Percentiles rank a stretch among this genome's conserved stretches.
Conservation (phyloP, 1,140 invertebrate genomes). For the Sycobia sp. region DNA sequence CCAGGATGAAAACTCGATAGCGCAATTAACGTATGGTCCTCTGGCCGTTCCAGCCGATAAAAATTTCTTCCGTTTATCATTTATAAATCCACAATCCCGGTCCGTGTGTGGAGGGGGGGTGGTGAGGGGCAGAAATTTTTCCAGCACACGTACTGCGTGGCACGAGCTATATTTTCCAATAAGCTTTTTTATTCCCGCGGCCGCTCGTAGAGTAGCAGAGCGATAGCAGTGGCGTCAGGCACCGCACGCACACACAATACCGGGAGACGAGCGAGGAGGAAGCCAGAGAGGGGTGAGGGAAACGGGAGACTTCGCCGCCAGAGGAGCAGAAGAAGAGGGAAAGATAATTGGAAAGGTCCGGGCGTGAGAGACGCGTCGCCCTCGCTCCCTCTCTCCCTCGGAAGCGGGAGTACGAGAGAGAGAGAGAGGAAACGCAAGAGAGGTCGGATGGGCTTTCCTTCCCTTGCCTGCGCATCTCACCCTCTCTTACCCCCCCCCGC, state of each 20-base stretch:
- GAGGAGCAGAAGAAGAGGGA: conserved; percentile 12
- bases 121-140: too few relatives aligned
- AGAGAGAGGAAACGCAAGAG: conserved; percentile 24
- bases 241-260: conserved; percentile 2
- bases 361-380: conserved; percentile 1
- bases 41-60: too few relatives aligned
- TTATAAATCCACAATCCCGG: too few relatives aligned
- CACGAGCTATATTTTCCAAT: conserved; percentile 23
- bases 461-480: background rate
- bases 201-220: too few relatives aligned
- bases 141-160: background rate
- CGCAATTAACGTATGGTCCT: too few relatives aligned
- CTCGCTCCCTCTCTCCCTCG: too few relatives aligned
- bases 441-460: background rate
- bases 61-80: too few relatives aligned
- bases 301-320: too few relatives aligned
- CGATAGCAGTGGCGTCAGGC: conserved; percentile 10
- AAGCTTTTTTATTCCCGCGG: conserved; percentile 10
- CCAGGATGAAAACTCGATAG: too few relatives aligned
- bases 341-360: conserved; percentile 35
- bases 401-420: too few relatives aligned
- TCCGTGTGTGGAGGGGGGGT: too few relatives aligned
- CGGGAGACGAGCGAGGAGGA: too few relatives aligned
- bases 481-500: background rate
- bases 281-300: background rate